Evolutionary conservation across 2,113 vertebrate genomes (phyloP), one percentile per base, ranked within the genome.

Genomic region (Steatornis caripensis): DNA sequence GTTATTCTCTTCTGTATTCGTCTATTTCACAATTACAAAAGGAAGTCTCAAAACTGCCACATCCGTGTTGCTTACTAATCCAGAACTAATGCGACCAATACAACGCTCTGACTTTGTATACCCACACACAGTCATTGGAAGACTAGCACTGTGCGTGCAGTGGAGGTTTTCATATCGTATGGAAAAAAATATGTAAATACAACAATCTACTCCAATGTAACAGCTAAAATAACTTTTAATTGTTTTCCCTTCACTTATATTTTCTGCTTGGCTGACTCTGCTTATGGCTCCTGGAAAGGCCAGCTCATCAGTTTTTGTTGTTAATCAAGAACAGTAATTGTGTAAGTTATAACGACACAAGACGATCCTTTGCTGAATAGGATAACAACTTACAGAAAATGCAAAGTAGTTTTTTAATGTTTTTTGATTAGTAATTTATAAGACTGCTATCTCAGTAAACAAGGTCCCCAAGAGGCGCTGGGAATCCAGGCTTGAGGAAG

Each of bases 301-400:
- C 97, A 98, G 84, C 97, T 98, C 98, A 98, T 98, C 98, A 98
- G 92, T 97, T 98, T 98, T 97, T 95, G 96, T 90, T 98, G 97
- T 97, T 98, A 98, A 98, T 98, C 98, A 98, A 97, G 97, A 98
- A 93, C 94, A 96, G 96, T 98, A 98, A 98, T 97, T 97, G 97
- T 98, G 75, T 89, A 72, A 97, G 93, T 96, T 97, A 97, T 79
- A 95, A 98, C 97, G 96, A 92, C 75, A 95, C 90, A 64, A 93
- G 95, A 97, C 53, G 68, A 94, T 96, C 94, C 97, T 97, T 97
- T 97, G 97, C 97, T 98, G 97, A 98, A 97, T 95, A 97, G 94
- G 90, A 97, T 96, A 98, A 97, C 95, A 96, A 97, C 93, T 96
- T 92, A 84, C 79, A 92, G 95, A 97, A 98, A 97, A 96, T 95